Base-by-base conservation (phyloP, 2,797 vertebrate genomes). In the Knipowitschia caucasica region DNA sequence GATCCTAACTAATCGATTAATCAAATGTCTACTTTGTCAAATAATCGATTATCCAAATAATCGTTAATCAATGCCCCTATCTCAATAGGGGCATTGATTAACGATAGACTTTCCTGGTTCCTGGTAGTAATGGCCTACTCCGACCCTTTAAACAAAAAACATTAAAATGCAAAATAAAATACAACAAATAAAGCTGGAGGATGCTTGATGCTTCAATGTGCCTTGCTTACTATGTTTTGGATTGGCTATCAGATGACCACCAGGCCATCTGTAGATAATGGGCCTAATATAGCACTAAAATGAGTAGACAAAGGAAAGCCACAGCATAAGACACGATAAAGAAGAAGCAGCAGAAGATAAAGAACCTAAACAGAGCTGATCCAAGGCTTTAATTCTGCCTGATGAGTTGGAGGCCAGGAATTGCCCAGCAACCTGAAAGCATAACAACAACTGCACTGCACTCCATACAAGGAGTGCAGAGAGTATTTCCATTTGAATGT, bases 351-450 rank as follows among this genome's bases (percentile, higher is more conserved):
- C 18, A 18, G 17, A 30, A 33, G 34, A 2, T 25, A 24, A 15
- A 5, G 51, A 65, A 64, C 62, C 62, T 54, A 27, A 51, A 42
- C 68, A 26, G 73, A 57, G 50, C 62, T 45, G 68, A 56, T 21
- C 54, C 38, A 9, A 25, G 36, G 50, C 55, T 67, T 56, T 31
- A 64, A 53, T 50, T 53, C 45, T 35, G 64, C 62, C 53, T 43
- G 53, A 11, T 1, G 46, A 62, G 66, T 55, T 18, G 42, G 33
- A 75, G 60, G 56, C 70, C 68, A 38, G 14, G 33, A 46, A 64
- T 50, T 9, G 58, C 67, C 65, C 62, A 60, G 64, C 67, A 71
- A 73, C 69, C 33, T 26, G 18, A 54, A 43, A 59, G 50, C 21
- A 56, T 25, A 53, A 49, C 33, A 5, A 50, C 18, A 59, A 11